Evolutionary conservation across 2,113 vertebrate species (phyloP).

Genomic region (Oreamnos americanus): DNA sequence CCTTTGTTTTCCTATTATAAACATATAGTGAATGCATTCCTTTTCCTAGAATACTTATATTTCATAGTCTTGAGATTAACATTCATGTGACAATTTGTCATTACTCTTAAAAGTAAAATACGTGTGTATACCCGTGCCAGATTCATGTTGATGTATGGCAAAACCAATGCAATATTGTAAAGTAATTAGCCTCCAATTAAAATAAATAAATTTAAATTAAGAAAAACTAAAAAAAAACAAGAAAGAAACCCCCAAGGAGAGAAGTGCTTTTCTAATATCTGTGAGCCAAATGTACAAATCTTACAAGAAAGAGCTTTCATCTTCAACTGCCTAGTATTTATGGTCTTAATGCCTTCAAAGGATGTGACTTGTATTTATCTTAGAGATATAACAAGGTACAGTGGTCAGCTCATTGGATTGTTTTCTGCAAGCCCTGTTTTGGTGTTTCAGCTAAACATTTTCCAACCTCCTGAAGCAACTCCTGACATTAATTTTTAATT

Average conservation of each 20-base stretch:
- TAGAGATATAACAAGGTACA: not conserved
- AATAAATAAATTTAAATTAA: no score
- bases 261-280: not conserved
- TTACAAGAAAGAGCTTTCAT: not conserved
- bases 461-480: not conserved
- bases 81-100: not conserved
- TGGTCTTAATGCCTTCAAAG: not conserved
- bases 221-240: no score
- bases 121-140: fast-evolving
- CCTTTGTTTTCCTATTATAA: not conserved
- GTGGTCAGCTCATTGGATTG: not conserved
- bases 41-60: not conserved
- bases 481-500: not conserved
- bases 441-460: not conserved
- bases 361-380: not conserved
- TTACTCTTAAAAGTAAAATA: not conserved
- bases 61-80: not conserved
- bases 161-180: no score
- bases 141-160: no score
- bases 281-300: not conserved
- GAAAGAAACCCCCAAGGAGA: not conserved
- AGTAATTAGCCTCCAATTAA: no score
- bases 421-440: not conserved
- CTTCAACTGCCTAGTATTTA: not conserved
- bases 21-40: not conserved